These are phyloP conservation scores for Toxotes jaculatrix DNA, from an alignment of 2,113 vertebrate species.

Conservation along the genomic window DNA sequence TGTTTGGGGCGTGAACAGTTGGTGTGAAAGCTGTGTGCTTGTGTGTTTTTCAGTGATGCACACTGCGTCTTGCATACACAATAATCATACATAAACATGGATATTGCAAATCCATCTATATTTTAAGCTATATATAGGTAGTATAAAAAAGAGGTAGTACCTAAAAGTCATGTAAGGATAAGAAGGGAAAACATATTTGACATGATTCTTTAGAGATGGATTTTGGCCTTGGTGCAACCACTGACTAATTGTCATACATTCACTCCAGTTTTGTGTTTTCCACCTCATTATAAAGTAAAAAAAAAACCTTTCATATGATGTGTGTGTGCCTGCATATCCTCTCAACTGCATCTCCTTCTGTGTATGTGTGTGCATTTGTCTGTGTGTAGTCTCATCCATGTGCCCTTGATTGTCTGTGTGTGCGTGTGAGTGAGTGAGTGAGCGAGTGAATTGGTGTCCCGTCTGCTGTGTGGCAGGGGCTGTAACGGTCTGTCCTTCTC, in stretches of 20 bases:
- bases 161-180: neutral
- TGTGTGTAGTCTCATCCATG: neutral
- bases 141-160: neutral
- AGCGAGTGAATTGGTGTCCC: neutral
- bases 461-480: conserved; percentile 81
- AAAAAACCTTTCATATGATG: too few species aligned
- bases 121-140: neutral
- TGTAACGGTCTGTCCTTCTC: conserved; percentile 73
- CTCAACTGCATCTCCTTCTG: neutral
- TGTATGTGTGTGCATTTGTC: neutral
- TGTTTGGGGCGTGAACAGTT: conserved; percentile 58
- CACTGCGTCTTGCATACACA: conserved; percentile 18
- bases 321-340: neutral
- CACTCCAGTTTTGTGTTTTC: neutral
- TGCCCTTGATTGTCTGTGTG: conserved; percentile 38
- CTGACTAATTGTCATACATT: neutral
- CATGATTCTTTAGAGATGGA: neutral
- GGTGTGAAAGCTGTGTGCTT: conserved; percentile 44
- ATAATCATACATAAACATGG: conserved; percentile 20
- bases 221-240: neutral
- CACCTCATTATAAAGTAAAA: neutral
- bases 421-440: conserved; percentile 4
- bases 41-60: conserved; percentile 26
- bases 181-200: neutral
- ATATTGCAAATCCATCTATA: conserved; percentile 10